Evolutionary conservation across 2,797 vertebrate genomes (phyloP), one percentile per base, ranked within the genome.

Genomic region (Salarias fasciatus): DNA sequence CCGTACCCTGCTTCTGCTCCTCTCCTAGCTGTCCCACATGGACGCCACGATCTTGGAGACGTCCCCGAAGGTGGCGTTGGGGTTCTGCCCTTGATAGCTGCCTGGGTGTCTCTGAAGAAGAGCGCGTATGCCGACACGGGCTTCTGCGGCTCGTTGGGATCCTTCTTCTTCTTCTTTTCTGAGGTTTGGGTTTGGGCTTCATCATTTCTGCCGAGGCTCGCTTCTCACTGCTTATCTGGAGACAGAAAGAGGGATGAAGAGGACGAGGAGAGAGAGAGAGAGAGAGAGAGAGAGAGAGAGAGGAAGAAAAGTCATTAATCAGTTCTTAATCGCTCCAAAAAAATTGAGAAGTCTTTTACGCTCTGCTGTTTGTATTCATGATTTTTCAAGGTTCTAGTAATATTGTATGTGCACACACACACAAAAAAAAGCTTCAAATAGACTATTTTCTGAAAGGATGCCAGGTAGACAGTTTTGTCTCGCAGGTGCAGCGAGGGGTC

Each of bases 81-180:
- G 97, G 80, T 99, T 99, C 63, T 95, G 94, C 35, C 97, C 79
- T 99, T 99, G 82, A 99, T 99, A 84, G 97, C 97, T 0, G 97
- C 97, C 86, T 99, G 97, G 0, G 97, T 99, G 88, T 99, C 97
- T 82, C 97, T 94, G 92, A 99, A 99, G 89, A 99, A 99, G 57
- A 99, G 95, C 0, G 97, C 97, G 0, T 99, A 99, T 36, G 97
- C 97, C 0, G 97, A 99, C 77, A 99, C 97, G 0, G 97, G 97
- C 83, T 99, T 99, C 92, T 97, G 96, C 0, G 97, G 97, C 92
- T 98, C 97, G 0, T 98, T 99, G 65, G 97, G 97, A 63, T 99
- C 97, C 93, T 98, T 99, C 95, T 99, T 99, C 88, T 99, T 99
- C 93, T 99, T 99, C 89, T 99, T 99, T 99, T 99, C 73, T 96